Evolutionary conservation across 2,888 invertebrate species (phyloP), one percentile per base, ranked within the genome.

Genomic region (Athalia circularis): DNA sequence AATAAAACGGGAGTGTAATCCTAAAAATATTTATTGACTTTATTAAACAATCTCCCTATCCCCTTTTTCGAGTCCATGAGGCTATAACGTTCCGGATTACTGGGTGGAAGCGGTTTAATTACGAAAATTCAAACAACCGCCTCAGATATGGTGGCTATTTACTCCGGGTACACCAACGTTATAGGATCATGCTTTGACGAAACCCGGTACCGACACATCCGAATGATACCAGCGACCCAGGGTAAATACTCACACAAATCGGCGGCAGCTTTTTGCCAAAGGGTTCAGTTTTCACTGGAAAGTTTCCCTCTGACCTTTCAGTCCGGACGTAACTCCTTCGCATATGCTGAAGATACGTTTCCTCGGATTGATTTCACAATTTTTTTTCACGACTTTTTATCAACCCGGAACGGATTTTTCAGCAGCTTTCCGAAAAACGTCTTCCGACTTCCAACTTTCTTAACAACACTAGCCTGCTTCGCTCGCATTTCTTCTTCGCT

Each of bases 191-290:
- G 77, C 70, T 61, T 62, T 59, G 50, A 70, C 61, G 77, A 77
- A 61, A 59, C 57, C 5, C 57, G 47, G 72, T 43, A n/a, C 47
- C 47, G 59, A 15, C 59, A 47, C 59, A 59, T 72, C 47, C 57
- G 45, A 57, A 72, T 72, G 59, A 72, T 72, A 3, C 62, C 59
- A 68, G 72, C 67, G 70, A 79, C 80, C 81, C 83, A 77, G 81
- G 76, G 80, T 81, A 80, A 82, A 81, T 76, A 83, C 84, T 85
- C 81, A 83, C 84, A 82, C 79, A 79, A 67, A 61, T 77, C 77
- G 50, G 13, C 59, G 72, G 72, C 59, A 72, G 57, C n/a, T 57
- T 72, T 72, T 72, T 72, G 72, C 47, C 13, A 15, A 9, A 47
- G 54, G 3, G 43, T 59, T 72, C 45, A 5, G 47, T 45, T 13